phyloP scores from a whole-genome alignment of 2,113 vertebrate species.

The Myodes glareolus region DNA sequence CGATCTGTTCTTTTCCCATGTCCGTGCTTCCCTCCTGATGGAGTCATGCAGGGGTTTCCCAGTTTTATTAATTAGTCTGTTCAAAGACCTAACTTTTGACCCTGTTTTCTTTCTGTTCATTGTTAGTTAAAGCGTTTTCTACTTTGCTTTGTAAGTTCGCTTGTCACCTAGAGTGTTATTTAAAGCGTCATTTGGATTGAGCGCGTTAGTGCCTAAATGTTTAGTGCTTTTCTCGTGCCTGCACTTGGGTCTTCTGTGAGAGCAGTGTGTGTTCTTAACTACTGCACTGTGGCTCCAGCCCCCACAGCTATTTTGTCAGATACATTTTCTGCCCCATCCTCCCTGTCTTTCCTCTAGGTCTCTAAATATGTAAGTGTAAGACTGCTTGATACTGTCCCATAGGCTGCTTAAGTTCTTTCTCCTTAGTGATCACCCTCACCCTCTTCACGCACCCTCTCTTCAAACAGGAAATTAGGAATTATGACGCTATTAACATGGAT shows the following conservation, averaged over 20 bases:
- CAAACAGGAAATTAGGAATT: not conserved
- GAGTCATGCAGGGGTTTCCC: not conserved
- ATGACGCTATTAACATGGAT: not conserved
- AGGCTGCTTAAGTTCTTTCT: not conserved
- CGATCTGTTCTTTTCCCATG: not conserved
- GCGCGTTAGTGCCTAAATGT: not conserved
- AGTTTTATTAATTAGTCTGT: slow-evolving; percentile 3
- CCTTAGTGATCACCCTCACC: not conserved
- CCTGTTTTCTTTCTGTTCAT: not conserved
- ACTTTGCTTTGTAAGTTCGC: not conserved
- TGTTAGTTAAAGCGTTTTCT: slow-evolving; percentile 15
- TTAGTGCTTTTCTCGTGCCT: not conserved
- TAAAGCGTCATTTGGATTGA: slow-evolving; percentile 5
- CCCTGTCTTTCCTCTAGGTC: not conserved
- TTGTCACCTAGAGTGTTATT: not conserved
- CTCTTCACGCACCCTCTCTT: not conserved
- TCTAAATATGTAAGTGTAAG: not conserved
- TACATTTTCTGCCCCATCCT: not conserved
- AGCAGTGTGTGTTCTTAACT: not conserved
- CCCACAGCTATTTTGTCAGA: slow-evolving; percentile 17
- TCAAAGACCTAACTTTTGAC: not conserved
- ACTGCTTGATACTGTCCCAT: not conserved
- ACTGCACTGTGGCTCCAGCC: no score
- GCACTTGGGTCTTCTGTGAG: not conserved
- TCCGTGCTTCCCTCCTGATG: not conserved